Evolutionary conservation across 2,113 vertebrate genomes (phyloP).

Genomic region (Gracilinanus agilis): DNA sequence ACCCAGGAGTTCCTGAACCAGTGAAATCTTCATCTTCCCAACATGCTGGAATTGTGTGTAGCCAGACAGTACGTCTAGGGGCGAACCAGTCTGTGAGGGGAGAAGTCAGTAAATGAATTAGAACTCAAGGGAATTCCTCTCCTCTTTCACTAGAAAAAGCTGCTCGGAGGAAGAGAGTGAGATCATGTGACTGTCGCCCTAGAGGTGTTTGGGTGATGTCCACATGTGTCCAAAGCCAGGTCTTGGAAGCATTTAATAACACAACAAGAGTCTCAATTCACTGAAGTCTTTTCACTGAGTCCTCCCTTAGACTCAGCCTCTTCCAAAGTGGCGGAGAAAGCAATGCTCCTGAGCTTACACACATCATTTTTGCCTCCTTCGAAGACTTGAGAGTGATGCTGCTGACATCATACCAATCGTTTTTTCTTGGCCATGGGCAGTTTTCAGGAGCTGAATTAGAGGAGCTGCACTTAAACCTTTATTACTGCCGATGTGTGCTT

Average conservation of each 20-base stretch:
- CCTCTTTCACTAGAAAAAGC: background rate
- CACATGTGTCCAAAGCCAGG: background rate
- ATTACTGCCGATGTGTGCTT: background rate
- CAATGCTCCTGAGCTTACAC: background rate
- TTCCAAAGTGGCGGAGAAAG: background rate
- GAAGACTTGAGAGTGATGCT: background rate
- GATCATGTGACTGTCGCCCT: background rate
- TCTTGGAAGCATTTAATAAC: background rate
- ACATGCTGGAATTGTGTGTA: background rate
- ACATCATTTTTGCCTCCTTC: background rate
- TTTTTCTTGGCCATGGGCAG: background rate
- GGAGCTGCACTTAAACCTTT: background rate
- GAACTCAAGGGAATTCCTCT: background rate
- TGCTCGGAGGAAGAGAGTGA: background rate
- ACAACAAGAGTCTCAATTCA: background rate
- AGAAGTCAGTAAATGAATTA: background rate
- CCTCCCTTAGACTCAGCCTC: conserved; percentile 5
- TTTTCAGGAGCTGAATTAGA: background rate
- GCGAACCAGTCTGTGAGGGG: background rate
- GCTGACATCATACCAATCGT: background rate
- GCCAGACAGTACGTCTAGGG: background rate
- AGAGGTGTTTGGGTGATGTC: background rate
- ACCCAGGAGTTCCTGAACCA: no score
- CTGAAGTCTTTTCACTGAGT: conserved; percentile 30
- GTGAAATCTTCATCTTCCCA: no score